Conservation (phyloP, 2,888 invertebrate genomes). For the Lasiommata megera region DNA sequence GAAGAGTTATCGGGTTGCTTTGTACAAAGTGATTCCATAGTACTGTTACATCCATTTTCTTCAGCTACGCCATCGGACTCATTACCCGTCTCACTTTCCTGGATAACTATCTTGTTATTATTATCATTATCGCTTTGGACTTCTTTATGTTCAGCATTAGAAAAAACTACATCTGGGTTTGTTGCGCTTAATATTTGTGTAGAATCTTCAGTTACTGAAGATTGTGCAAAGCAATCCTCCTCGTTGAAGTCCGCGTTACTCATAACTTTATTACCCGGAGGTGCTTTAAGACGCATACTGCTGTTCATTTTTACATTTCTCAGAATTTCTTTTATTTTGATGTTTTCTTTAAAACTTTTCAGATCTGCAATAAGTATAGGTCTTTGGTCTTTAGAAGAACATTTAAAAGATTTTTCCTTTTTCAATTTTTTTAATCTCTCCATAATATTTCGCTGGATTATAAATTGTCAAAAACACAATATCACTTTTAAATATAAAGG, state of each 20-base stretch:
- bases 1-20: background rate
- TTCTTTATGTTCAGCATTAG: slow-evolving; percentile 24
- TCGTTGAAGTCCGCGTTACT: slow-evolving; percentile 60
- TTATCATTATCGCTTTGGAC: slow-evolving; percentile 16
- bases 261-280: slow-evolving; percentile 64
- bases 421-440: slow-evolving; percentile 60
- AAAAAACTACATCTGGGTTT: slow-evolving; percentile 47
- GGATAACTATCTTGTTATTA: slow-evolving; percentile 20
- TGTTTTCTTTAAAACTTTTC: slow-evolving; percentile 64
- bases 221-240: slow-evolving; percentile 51
- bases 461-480: slow-evolving; percentile 28
- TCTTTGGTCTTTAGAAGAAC: slow-evolving; percentile 52
- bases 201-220: slow-evolving; percentile 27
- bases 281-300: slow-evolving; percentile 66
- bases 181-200: slow-evolving; percentile 49
- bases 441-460: slow-evolving; percentile 43
- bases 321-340: slow-evolving; percentile 69
- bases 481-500: slow-evolving; percentile 31
- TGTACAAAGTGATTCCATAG: background rate
- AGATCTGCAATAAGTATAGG: slow-evolving; percentile 55
- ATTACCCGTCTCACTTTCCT: slow-evolving; percentile 25
- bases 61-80: background rate
- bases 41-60: slow-evolving; percentile 11
- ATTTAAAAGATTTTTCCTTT: slow-evolving; percentile 54
- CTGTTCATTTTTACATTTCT: slow-evolving; percentile 72